Conservation (phyloP, 2,888 invertebrate species). For the Crepidodera aurea region DNA sequence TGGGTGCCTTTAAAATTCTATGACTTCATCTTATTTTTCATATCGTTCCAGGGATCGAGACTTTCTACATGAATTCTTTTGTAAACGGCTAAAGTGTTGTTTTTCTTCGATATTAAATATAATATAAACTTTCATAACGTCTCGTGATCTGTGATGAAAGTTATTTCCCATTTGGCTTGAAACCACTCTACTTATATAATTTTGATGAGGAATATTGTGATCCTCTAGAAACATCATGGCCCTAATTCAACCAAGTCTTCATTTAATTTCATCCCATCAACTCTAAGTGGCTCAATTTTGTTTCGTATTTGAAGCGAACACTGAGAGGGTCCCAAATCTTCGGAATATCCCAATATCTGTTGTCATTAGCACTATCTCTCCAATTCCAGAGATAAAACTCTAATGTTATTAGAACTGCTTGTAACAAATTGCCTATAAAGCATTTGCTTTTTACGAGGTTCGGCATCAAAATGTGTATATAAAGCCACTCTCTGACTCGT, state of each 20-base stretch:
- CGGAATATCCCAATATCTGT: conserved; percentile 24
- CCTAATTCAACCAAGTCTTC: background rate
- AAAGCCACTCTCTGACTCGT: conserved; percentile 28
- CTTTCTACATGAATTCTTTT: too few relatives aligned
- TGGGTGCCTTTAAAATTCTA: too few relatives aligned
- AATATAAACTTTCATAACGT: too few relatives aligned
- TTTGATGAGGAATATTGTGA: background rate
- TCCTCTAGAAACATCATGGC: background rate
- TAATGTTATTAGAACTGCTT: conserved; percentile 33
- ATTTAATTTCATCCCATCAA: conserved; percentile 13
- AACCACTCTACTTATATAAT: too few relatives aligned
- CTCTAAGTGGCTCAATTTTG: conserved; percentile 17
- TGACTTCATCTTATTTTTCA: too few relatives aligned
- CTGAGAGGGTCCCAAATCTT: background rate
- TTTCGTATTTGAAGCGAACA: conserved; percentile 15
- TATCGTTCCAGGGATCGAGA: too few relatives aligned
- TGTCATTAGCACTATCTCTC: conserved; percentile 24
- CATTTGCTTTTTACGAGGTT: conserved; percentile 36
- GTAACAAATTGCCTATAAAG: conserved; percentile 36
- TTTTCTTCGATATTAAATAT: too few relatives aligned
- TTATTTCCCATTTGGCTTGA: too few relatives aligned
- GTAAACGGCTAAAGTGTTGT: too few relatives aligned
- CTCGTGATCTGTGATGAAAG: too few relatives aligned
- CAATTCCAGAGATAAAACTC: conserved; percentile 29
- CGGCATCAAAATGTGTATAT: conserved; percentile 33